phyloP scores from a whole-genome alignment of 2,797 vertebrate species.

The Hipposideros larvatus region DNA sequence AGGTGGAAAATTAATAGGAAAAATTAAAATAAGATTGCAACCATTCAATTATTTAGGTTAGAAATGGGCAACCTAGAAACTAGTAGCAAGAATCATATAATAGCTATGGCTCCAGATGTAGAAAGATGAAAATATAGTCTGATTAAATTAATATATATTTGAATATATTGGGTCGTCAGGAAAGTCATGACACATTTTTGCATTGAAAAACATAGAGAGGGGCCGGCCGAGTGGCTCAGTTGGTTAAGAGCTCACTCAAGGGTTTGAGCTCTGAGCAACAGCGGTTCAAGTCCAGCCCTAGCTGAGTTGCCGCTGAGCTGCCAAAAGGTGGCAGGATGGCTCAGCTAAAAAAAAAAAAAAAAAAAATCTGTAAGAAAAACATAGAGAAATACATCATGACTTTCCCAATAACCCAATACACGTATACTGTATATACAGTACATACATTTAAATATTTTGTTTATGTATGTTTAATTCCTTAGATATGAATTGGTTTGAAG shows the following conservation, averaged over 20 bases:
- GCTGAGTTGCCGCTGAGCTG: too few relatives aligned
- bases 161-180: not conserved
- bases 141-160: not conserved
- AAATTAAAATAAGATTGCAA: not conserved
- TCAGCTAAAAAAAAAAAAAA: too few relatives aligned
- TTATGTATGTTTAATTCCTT: not conserved
- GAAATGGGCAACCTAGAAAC: constrained; percentile 17
- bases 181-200: too few relatives aligned
- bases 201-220: too few relatives aligned
- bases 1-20: not conserved
- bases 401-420: too few relatives aligned
- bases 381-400: too few relatives aligned
- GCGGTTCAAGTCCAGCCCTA: too few relatives aligned
- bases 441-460: not conserved
- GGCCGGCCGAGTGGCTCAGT: too few relatives aligned
- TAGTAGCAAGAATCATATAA: not conserved
- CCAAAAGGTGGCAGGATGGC: too few relatives aligned
- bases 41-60: not conserved
- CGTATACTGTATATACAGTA: not conserved
- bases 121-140: not conserved
- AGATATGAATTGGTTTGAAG: not conserved
- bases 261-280: too few relatives aligned
- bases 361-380: too few relatives aligned
- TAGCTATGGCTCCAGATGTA: not conserved
- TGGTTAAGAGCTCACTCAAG: too few relatives aligned